These are phyloP conservation scores for Porites lobata DNA, from an alignment of 92 coral and sea anemone species.

Conservation along the genomic window DNA sequence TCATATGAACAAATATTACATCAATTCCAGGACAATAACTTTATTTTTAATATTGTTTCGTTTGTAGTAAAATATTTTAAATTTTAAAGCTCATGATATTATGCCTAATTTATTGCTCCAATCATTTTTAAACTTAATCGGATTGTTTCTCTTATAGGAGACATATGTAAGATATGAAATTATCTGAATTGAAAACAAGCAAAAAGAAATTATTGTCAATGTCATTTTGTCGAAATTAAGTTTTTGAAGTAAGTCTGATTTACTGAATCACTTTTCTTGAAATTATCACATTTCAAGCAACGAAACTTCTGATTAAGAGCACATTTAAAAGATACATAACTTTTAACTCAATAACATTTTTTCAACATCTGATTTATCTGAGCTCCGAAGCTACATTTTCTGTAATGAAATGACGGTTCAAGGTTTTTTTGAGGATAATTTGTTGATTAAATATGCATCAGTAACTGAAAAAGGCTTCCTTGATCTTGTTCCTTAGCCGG, in stretches of 20 bases:
- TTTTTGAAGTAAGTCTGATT: conserved; percentile 7
- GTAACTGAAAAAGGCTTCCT: background rate
- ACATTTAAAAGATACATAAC: too few species aligned
- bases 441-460: conserved; percentile 4
- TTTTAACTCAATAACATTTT: too few species aligned
- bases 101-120: conserved; percentile 16
- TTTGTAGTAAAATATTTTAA: conserved; percentile 8
- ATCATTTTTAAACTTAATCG: conserved; percentile 18
- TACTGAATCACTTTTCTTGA: conserved; percentile 5
- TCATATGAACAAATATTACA: background rate
- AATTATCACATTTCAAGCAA: too few species aligned
- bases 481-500: conserved; percentile 42
- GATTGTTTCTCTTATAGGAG: conserved; percentile 3
- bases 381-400: conserved; percentile 28
- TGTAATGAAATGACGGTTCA: conserved; percentile 14
- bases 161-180: conserved; percentile 26
- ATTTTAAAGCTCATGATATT: conserved; percentile 22
- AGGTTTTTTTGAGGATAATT: background rate
- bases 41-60: conserved; percentile 6
- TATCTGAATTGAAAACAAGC: conserved; percentile 16
- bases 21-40: background rate
- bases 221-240: conserved; percentile 11
- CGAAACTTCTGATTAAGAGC: too few species aligned
- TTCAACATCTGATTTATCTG: background rate
- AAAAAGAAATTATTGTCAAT: conserved; percentile 14